These are phyloP conservation scores for Leuciscus idus DNA, from an alignment of 2,113 vertebrate species.

Conservation along the genomic window DNA sequence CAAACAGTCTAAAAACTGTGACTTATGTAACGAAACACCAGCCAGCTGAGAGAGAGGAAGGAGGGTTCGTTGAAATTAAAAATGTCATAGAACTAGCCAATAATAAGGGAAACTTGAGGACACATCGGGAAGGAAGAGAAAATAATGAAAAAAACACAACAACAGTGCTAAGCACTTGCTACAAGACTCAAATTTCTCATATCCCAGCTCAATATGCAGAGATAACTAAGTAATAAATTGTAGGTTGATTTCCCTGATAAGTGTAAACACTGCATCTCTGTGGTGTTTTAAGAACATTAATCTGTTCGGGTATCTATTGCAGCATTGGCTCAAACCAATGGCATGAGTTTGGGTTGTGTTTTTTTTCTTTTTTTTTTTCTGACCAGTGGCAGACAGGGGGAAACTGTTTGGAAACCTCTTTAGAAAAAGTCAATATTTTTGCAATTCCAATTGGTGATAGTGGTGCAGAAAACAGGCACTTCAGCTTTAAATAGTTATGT, in stretches of 20 bases:
- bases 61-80: conserved; percentile 47
- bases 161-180: neutral
- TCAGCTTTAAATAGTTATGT: too few relatives aligned
- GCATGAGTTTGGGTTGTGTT: neutral
- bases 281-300: neutral
- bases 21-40: conserved; percentile 65
- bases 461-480: too few relatives aligned
- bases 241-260: neutral
- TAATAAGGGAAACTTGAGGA: conserved; percentile 19
- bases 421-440: neutral
- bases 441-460: too few relatives aligned
- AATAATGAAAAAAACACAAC: neutral
- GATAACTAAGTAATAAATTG: neutral
- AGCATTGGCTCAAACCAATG: neutral
- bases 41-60: conserved; percentile 38
- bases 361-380: neutral
- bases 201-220: neutral
- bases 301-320: neutral
- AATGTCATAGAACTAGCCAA: conserved; percentile 49
- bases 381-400: neutral
- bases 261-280: neutral
- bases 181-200: neutral
- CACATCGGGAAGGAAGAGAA: conserved; percentile 3
- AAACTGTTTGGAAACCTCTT: neutral
- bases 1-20: conserved; percentile 62